Base-by-base conservation (phyloP, 2,797 vertebrate species). In the Dendrocincla tyrannina region DNA sequence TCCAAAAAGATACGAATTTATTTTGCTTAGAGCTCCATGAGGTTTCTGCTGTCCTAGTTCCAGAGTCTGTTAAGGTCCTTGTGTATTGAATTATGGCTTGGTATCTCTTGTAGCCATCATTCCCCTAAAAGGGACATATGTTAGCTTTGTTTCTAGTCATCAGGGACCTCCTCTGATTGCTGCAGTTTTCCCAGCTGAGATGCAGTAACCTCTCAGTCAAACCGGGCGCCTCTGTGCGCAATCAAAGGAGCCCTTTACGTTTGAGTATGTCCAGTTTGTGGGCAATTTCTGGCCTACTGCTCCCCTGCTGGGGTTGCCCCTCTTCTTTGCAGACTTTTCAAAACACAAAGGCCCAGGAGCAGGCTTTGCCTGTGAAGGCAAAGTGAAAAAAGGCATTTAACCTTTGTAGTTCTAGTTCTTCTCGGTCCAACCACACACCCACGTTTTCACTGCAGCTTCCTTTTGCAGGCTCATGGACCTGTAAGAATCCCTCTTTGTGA, bases 381-480 rank as follows among this genome's bases (percentile, higher is more conserved):
- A 70, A 68, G 44, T 30, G 27, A 50, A 53, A 73, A 79, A 73
- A 55, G 8, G 2, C 46, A 56, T 69, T 76, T 56, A 80, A 30
- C 30, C 20, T 74, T 85, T 74, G 42, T 6, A 70, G 9, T 75
- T 14, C 12, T 63, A 32, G 27, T 44, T 60, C 13, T 77, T 55
- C 37, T 78, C 62, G 53, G 2, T 24, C 24, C 16, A 50, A 46
- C 23, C 63, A 10, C 30, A 55, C 27, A 55, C 5, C 4, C 11
- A 17, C 0, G 0, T 72, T 88, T 94, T 46, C 6, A 4, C 13
- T 41, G 28, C 62, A 68, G 28, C 1, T 5, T 72, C 5, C 23
- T 68, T 64, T 75, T 79, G 17, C 19, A 64, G 22, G 22, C 22
- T 79, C 32, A 46, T 7, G n/a, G 10, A 42, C 27, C 49, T 59